Evolutionary conservation across 1,140 invertebrate species (phyloP).

Genomic region (Hypothenemus hampei): DNA sequence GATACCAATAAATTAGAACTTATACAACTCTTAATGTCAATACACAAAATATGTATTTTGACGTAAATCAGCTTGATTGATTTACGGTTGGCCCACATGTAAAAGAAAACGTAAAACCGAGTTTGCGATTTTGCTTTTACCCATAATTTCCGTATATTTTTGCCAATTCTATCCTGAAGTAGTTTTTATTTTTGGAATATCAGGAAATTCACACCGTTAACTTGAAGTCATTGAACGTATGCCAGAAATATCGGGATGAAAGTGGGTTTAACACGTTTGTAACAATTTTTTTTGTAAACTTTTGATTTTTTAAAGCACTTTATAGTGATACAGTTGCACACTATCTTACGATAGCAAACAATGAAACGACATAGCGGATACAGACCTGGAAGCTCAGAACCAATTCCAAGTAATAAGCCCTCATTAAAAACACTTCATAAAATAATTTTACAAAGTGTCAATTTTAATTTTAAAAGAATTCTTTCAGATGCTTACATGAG

Average conservation of each 20-base stretch:
- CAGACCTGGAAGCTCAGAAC: too few species aligned
- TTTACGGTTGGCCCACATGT: not conserved
- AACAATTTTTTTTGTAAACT: not conserved
- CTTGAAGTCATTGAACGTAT: slow-evolving; percentile 7
- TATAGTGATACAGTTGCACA: not conserved
- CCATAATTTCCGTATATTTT: slow-evolving; percentile 6
- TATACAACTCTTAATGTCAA: not conserved
- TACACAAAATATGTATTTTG: not conserved
- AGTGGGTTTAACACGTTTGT: not conserved
- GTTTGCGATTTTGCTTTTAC: too few species aligned
- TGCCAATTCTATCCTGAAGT: not conserved
- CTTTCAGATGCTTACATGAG: not conserved
- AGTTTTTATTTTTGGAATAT: slow-evolving; percentile 12
- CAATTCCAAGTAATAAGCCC: too few species aligned
- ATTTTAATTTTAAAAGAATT: too few species aligned
- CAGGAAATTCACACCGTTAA: not conserved
- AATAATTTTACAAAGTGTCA: too few species aligned
- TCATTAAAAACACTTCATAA: not conserved
- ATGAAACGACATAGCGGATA: too few species aligned
- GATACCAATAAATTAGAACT: not conserved
- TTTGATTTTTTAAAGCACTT: not conserved
- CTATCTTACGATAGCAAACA: too few species aligned
- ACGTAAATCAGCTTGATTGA: not conserved
- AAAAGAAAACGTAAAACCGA: not conserved
- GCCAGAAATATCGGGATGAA: slow-evolving; percentile 4